Base-by-base conservation (phyloP, 1,140 invertebrate genomes). In the Pentalonia nigronervosa region DNA sequence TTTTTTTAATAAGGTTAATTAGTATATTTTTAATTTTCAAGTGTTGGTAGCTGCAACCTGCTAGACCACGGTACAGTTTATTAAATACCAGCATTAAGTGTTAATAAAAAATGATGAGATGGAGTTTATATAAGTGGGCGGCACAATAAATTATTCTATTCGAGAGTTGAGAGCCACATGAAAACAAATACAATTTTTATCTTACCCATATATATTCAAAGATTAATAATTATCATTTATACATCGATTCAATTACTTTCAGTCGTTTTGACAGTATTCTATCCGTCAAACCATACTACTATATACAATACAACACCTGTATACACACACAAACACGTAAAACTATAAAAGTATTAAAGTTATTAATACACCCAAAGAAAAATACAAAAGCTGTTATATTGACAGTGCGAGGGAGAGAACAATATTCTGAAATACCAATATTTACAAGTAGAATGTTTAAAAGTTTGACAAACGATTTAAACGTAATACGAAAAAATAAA, bases 391-490 rank as follows among this genome's bases (percentile, higher is more conserved):
- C 11, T 76, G 60, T 76, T 76, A 76, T 76, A n/a, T 34, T n/a
- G 30, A 76, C 30, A n/a, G 30, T 76, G 14, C 7, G 81, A 41
- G 8, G 2, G 21, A 83, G n/a, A 34, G 34, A 83, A 83, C 6
- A 83, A 87, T 30, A 84, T 23, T 14, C 7, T 9, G 17, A 50
- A 87, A 34, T 83, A 50, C 25, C 47, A 50, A 88, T 88, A 88
- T 88, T 88, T 88, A 53, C 47, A 34, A 50, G 47, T 20, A 88
- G 34, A 34, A n/a, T n/a, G 47, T 88, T n/a, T 21, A n/a, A 76
- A 87, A 88, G 30, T 88, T 8, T 88, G 47, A 50, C 87, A 88
- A 88, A 53, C 20, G 47, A 50, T 88, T 50, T 88, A n/a, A 88
- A 53, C 47, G n/a, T 53, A 88, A 34, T n/a, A 23, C 20, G n/a